Conservation (phyloP, 2,113 vertebrate genomes). For the Canis aureus region DNA sequence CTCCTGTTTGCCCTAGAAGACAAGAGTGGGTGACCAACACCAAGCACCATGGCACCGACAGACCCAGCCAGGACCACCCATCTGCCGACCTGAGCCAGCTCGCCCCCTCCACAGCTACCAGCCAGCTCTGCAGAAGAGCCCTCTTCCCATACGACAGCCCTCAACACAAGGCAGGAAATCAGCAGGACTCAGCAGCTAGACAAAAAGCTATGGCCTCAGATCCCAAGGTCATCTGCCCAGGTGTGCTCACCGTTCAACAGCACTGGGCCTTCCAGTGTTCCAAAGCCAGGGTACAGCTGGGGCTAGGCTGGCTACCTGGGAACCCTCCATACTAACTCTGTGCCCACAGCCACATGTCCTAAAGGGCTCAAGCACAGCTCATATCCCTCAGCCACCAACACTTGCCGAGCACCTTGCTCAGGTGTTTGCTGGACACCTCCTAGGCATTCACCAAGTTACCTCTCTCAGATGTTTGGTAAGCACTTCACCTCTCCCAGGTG, state of each 20-base stretch:
- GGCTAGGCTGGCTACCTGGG: background rate
- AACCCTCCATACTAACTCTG: background rate
- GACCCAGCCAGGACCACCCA: background rate
- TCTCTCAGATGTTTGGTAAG: too few species aligned
- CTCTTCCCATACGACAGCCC: background rate
- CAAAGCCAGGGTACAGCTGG: too few species aligned
- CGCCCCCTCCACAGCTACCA: background rate
- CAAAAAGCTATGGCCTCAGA: rapidly evolving
- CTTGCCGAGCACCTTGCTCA: background rate
- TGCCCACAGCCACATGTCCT: background rate
- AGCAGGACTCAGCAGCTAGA: background rate
- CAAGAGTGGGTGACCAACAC: slow-evolving; percentile 65
- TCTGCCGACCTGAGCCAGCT: rapidly evolving
- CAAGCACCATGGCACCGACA: background rate
- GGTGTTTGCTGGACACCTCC: background rate
- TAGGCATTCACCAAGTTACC: too few species aligned
- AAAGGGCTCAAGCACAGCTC: background rate
- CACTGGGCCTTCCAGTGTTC: background rate
- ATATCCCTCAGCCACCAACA: background rate
- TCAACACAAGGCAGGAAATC: background rate
- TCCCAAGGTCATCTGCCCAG: background rate
- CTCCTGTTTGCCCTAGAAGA: slow-evolving; percentile 94
- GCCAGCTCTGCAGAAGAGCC: background rate
- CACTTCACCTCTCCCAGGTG: too few species aligned
- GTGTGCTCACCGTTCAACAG: rapidly evolving